Evolutionary conservation across 2,888 invertebrate species (phyloP).

Genomic region (Phengaris alcon): DNA sequence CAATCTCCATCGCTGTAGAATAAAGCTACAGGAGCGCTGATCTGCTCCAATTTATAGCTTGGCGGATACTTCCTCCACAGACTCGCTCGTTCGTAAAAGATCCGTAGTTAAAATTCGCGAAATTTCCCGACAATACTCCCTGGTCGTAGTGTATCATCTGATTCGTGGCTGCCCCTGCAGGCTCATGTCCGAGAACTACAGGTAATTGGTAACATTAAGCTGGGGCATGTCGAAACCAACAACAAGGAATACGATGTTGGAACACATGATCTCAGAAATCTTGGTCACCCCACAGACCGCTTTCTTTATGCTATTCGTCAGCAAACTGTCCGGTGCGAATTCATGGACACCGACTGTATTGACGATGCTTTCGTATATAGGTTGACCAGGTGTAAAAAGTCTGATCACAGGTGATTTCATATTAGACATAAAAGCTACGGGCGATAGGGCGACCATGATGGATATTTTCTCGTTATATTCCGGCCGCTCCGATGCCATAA

Average conservation of each 20-base stretch:
- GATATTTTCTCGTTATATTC: constrained; percentile 78
- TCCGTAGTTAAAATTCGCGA: constrained; percentile 59
- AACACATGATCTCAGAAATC: constrained; percentile 75
- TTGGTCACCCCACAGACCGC: constrained; percentile 65
- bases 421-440: constrained; percentile 75
- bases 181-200: constrained; percentile 73
- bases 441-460: constrained; percentile 78
- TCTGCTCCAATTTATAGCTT: constrained; percentile 50
- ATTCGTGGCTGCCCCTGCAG: constrained; percentile 76
- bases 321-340: constrained; percentile 80
- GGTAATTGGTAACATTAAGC: constrained; percentile 80
- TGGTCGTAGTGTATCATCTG: constrained; percentile 79
- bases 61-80: constrained; percentile 54
- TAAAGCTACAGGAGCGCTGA: constrained; percentile 56
- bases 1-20: constrained; percentile 80
- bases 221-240: constrained; percentile 79
- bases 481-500: constrained; percentile 73
- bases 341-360: constrained; percentile 77
- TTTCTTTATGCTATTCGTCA: constrained; percentile 67
- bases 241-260: constrained; percentile 78
- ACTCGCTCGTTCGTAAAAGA: constrained; percentile 46
- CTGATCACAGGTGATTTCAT: constrained; percentile 57
- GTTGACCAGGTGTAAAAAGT: constrained; percentile 50
- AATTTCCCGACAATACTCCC: constrained; percentile 54
- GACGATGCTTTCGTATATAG: constrained; percentile 46